Evolutionary conservation across 2,888 invertebrate species (phyloP), one percentile per base, ranked within the genome.

Genomic region (Pomacea canaliculata): DNA sequence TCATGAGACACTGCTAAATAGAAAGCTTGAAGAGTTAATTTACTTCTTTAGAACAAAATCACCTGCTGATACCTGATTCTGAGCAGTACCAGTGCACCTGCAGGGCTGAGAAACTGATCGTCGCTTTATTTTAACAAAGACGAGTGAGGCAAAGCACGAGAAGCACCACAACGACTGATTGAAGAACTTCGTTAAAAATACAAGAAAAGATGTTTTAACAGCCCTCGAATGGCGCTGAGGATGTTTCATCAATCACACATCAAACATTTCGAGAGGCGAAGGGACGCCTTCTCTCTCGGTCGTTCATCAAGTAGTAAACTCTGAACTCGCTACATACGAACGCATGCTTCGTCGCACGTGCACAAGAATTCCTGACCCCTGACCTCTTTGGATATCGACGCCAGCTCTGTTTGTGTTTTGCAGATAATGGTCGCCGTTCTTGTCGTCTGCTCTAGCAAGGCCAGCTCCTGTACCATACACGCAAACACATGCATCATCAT

Each of bases 351-450:
- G 63, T 63, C 12, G 8, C 4, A 63, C 63, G 12, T 8, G 10
- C 7, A 7, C 2, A 63, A 19, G 10, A 63, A 2, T 63, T 12
- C 19, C 16, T 27, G 8, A 27, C 10, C 2, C 27, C 80, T 65
- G 78, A 85, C 87, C 78, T 86, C 85, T 80, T 86, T 85, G 70
- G 83, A 70, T 13, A 87, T 81, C 18, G 86, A 84, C 5, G 86
- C 79, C 10, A 87, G 80, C 71, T 87, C 86, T 12, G 83, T 83
- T 59, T 80, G 77, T 0, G 84, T 85, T 75, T 87, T 87, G 74
- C 87, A 87, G 4, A 86, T 83, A 51, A 86, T 83, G 37, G 83
- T 83, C 3, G 87, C 85, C 7, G 84, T 86, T 37, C 87, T 74
- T 48, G 76, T 71, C 0, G 81, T 80, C 19, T 82, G 81, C 65